Conservation (phyloP, 2,888 invertebrate genomes). For the Pollenia griseotomentosa region DNA sequence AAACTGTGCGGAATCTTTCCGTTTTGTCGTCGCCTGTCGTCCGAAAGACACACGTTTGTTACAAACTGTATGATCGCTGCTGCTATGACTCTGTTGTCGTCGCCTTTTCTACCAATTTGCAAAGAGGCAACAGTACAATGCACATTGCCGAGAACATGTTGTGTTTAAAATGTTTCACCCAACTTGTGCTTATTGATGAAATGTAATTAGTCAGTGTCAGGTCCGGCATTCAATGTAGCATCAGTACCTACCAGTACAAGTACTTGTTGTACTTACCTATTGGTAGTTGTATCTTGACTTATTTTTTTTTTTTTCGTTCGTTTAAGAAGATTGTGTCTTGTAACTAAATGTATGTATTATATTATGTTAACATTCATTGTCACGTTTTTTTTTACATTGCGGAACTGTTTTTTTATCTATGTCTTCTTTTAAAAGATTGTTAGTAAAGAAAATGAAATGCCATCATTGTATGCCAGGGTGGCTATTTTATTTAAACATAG, state of each 20-base stretch:
- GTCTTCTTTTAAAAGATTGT: constrained; percentile 12
- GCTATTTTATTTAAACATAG: not conserved
- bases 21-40: constrained; percentile 52
- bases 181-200: constrained; percentile 75
- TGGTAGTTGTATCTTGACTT: constrained; percentile 35
- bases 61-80: constrained; percentile 3
- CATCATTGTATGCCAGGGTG: constrained; percentile 5
- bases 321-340: constrained; percentile 49
- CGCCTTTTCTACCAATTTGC: constrained; percentile 61
- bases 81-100: constrained; percentile 42
- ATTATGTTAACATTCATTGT: constrained; percentile 67
- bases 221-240: constrained; percentile 59
- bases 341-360: constrained; percentile 43
- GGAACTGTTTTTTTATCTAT: constrained; percentile 58
- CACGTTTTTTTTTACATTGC: constrained; percentile 65
- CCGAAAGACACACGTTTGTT: constrained; percentile 23
- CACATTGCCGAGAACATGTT: constrained; percentile 20
- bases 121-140: constrained; percentile 49
- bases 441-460: constrained; percentile 6
- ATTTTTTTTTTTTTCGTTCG: not conserved
- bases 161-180: constrained; percentile 66
- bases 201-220: constrained; percentile 81
- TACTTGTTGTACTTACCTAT: constrained; percentile 58
- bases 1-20: constrained; percentile 56
- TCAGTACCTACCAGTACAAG: constrained; percentile 9